Base-by-base conservation (phyloP, 2,888 invertebrate genomes). In the Pristionchus exspectatus region DNA sequence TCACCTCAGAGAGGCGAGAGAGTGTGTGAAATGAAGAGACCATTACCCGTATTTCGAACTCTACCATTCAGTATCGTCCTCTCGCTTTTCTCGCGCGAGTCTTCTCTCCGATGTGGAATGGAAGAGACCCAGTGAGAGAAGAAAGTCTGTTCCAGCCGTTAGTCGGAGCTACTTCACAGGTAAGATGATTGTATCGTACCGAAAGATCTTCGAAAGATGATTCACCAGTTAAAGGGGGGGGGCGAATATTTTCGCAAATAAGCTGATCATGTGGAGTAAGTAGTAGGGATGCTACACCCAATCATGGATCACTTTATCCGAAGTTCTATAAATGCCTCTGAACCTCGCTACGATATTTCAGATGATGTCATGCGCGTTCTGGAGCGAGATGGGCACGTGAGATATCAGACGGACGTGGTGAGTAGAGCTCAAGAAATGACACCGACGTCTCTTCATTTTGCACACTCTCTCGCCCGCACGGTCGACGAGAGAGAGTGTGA, bases 371-470 rank as follows among this genome's bases (percentile, higher is more conserved):
- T 91, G 18, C 90, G 91, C 38, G 90, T 90, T 5, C 66, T 92
- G 63, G 89, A 90, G 86, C 44, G 85, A 4, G 90, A 91, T 56
- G 92, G 91, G 66, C 90, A 90, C 63, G 91, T 90, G 16, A 90
- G 90, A 27, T 92, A 84, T 83, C 91, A 91, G 77, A 92, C 92
- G 1, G 90, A 92, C 88, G 91, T 92, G 81, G 92, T 91, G 81
- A 81, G 92, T 89, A 5, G n/a, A n/a, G n/a, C n/a, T n/a, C n/a
- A n/a, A n/a, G n/a, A n/a, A n/a, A n/a, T n/a, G n/a, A n/a, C n/a
- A n/a, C n/a, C n/a, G n/a, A n/a, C n/a, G n/a, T n/a, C n/a, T n/a
- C n/a, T n/a, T n/a, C n/a, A n/a, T n/a, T n/a, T n/a, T n/a, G n/a
- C n/a, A n/a, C n/a, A n/a, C n/a, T n/a, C n/a, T n/a, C n/a, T n/a